Evolutionary conservation across 2,113 vertebrate species (phyloP), one percentile per base, ranked within the genome.

Genomic region (Nerophis lumbriciformis): DNA sequence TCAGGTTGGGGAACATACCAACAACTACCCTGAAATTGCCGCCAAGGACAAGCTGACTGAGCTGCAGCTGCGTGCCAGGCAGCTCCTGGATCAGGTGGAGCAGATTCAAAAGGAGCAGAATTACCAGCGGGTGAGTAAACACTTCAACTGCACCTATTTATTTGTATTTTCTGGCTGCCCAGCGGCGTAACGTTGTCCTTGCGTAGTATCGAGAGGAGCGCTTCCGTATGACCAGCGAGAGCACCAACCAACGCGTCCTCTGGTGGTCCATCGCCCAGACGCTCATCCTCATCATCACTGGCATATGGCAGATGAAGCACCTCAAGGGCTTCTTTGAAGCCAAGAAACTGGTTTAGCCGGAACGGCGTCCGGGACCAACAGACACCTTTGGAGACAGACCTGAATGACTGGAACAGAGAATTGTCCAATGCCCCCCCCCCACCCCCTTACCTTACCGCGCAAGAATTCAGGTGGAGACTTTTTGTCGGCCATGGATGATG

Each of bases 201-300:
- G 49, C 36, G 5, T 86, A 98, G 95, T 98, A 94, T 72, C 93
- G 94, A 0, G 95, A 98, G 79, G 95, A 98, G 78, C 89, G 95
- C 0, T 98, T 98, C 68, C 91, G 95, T 14, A 92, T 94, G 92
- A 98, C 95, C 0, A 98, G 95, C 0, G 95, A 98, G 83, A 98
- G 95, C 88, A 98, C 95, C 42, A 97, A 97, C 88, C 95, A 98
- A 88, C 90, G 95, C 0, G 95, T 97, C 12, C 92, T 98, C 5
- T 98, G 95, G 95, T 98, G 95, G 95, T 97, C 95, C 72, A 96
- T 98, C 1, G 89, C 95, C 6, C 95, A 98, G 79, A 97, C 95
- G 0, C 77, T 94, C 84, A 98, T 98, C 87, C 94, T 97, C 77
- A 92, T 97, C 77, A 76, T 95, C 82, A 97, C 94, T 0, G 94